These are phyloP conservation scores for Pelobates fuscus DNA, from an alignment of 2,113 vertebrate species.

Conservation along the genomic window DNA sequence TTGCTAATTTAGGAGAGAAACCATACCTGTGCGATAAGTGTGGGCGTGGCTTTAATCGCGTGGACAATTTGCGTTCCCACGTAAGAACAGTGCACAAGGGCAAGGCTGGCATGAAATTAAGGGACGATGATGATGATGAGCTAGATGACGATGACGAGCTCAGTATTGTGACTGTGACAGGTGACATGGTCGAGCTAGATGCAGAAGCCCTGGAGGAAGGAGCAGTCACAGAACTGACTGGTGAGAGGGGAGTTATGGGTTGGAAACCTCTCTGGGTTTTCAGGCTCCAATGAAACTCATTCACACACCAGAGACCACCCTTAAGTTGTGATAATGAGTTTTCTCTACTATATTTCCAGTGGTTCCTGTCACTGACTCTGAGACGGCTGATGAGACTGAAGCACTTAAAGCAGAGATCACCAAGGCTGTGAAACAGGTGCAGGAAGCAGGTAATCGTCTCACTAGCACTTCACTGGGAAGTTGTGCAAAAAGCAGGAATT, in stretches of 20 bases:
- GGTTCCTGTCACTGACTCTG: slow-evolving; percentile 81
- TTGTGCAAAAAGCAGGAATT: no score
- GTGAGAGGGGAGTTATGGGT: slow-evolving; percentile 63
- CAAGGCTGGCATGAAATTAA: slow-evolving; percentile 90
- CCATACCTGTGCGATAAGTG: slow-evolving; percentile 96
- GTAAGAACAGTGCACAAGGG: slow-evolving; percentile 96
- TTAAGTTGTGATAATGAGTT: no score
- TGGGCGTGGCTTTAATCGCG: slow-evolving; percentile 92
- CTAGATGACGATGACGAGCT: slow-evolving; percentile 72
- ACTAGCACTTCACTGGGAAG: no score
- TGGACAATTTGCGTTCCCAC: slow-evolving; percentile 96
- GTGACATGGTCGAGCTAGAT: slow-evolving; percentile 90
- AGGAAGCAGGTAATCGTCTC: slow-evolving; percentile 83
- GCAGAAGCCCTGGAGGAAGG: slow-evolving; percentile 86
- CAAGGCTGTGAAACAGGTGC: slow-evolving; percentile 94
- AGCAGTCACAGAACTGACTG: slow-evolving; percentile 88
- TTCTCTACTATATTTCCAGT: slow-evolving; percentile 63
- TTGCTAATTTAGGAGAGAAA: slow-evolving; percentile 81
- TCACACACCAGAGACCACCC: no score
- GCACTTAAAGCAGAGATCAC: slow-evolving; percentile 95
- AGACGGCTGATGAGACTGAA: slow-evolving; percentile 89
- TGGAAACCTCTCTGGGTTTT: not conserved
- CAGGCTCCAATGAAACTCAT: no score
- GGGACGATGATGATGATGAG: slow-evolving; percentile 64
- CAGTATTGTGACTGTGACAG: slow-evolving; percentile 89